phyloP scores from a whole-genome alignment of 2,113 vertebrate species.

The Daphoenositta chrysoptera region DNA sequence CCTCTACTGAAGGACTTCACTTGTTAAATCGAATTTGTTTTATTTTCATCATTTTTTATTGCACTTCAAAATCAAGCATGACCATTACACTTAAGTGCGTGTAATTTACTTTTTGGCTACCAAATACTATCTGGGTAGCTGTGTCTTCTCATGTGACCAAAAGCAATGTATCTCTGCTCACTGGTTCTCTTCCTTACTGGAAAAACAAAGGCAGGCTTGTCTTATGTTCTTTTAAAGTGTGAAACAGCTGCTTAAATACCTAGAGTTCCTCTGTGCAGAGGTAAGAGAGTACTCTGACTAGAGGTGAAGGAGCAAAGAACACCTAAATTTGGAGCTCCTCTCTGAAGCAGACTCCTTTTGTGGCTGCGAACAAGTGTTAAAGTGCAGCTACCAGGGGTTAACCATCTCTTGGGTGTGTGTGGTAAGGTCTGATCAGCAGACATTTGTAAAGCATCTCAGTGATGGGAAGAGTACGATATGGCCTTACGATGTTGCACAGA shows the following conservation, averaged over 20 bases:
- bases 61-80: not conserved
- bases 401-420: not conserved
- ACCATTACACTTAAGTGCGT: not conserved
- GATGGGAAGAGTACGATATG: not conserved
- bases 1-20: not conserved
- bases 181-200: not conserved
- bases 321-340: not conserved
- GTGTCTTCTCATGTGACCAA: not conserved
- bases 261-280: not conserved
- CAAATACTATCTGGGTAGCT: not conserved
- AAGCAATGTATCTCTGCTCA: not conserved
- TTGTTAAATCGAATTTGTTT: constrained; percentile 37
- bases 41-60: constrained; percentile 44
- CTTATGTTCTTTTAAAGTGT: not conserved
- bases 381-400: not conserved
- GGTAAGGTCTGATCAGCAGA: constrained; percentile 28
- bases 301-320: not conserved
- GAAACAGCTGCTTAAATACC: not conserved
- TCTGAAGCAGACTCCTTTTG: constrained; percentile 17
- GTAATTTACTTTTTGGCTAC: constrained; percentile 23
- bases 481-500: constrained; percentile 1
- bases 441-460: not conserved
- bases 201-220: not conserved
- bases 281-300: not conserved
- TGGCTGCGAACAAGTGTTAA: constrained; percentile 10